Conservation (phyloP, 2,113 vertebrate genomes). For the Panurus biarmicus region DNA sequence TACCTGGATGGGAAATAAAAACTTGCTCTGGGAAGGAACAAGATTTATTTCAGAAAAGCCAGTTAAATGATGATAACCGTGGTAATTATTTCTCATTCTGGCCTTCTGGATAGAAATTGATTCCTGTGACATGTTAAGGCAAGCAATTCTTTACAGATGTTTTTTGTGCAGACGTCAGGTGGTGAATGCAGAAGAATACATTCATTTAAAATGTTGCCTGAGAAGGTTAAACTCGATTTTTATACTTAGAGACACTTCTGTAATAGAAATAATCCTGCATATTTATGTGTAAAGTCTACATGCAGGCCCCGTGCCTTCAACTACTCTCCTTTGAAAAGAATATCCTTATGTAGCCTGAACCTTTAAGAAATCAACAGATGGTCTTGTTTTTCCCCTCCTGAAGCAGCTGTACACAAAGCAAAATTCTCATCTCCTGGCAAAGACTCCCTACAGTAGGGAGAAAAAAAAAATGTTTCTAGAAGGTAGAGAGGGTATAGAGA, state of each 20-base stretch:
- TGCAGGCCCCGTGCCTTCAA: not conserved
- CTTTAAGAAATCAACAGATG: not conserved
- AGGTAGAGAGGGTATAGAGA: not conserved
- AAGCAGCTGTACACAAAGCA: not conserved
- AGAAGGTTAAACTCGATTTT: not conserved
- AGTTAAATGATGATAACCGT: not conserved
- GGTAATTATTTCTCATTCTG: not conserved
- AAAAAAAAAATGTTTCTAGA: not conserved
- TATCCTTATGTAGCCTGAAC: not conserved
- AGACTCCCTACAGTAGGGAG: not conserved
- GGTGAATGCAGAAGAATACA: not conserved
- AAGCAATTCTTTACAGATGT: not conserved
- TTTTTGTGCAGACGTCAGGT: not conserved
- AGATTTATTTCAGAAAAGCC: not conserved
- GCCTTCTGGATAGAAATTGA: not conserved
- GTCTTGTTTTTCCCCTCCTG: not conserved
- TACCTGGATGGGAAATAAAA: not conserved
- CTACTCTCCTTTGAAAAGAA: not conserved
- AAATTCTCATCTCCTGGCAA: not conserved
- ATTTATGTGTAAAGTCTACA: not conserved
- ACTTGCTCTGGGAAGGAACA: not conserved
- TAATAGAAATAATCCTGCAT: not conserved
- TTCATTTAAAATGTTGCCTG: not conserved
- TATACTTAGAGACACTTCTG: not conserved
- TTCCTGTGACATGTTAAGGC: not conserved